Evolutionary conservation across 1,140 invertebrate species (phyloP), one percentile per base, ranked within the genome.

Genomic region (Ptiloglossa arizonensis): DNA sequence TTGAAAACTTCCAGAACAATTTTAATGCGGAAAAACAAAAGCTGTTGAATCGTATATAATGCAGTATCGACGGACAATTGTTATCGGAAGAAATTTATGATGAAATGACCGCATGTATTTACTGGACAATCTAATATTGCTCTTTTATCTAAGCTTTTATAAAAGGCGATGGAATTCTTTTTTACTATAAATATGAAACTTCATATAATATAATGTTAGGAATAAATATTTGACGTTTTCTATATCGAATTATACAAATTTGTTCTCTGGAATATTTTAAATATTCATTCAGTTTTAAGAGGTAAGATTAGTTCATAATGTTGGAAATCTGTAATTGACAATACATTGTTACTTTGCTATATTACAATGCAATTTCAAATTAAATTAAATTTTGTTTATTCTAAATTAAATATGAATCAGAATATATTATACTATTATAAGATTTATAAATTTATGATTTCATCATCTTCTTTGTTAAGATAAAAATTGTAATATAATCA

Each of bases 401-500:
- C 24, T 35, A 11, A 70, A 59, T 35, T 35, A 27, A 63, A 29
- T 38, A 50, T 62, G 15, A 48, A 35, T 29, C 22, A 35, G 1
- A 38, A 41, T 1, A n/a, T 5, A 11, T 48, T 32, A 48, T 41
- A 1, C 6, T 19, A 27, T 29, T 29, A n/a, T 52, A 52, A n/a
- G 46, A 63, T 24, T 50, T 46, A 44, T 27, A 24, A 27, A 17
- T 9, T 27, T 68, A 35, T 32, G 27, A n/a, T 19, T 59, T 59
- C 17, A n/a, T 59, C 35, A 41, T 29, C 2, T 22, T 15, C 8
- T 9, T 48, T 46, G 35, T 60, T 48, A 19, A 62, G 8, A 35
- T 59, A 50, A 72, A 48, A 71, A 48, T 44, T 70, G 24, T 44
- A n/a, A 29, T 41, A 38, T 29, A 44, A 66, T 66, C 46, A 50